Evolutionary conservation across 2,797 vertebrate genomes (phyloP).

Genomic region (Peromyscus aztecus): DNA sequence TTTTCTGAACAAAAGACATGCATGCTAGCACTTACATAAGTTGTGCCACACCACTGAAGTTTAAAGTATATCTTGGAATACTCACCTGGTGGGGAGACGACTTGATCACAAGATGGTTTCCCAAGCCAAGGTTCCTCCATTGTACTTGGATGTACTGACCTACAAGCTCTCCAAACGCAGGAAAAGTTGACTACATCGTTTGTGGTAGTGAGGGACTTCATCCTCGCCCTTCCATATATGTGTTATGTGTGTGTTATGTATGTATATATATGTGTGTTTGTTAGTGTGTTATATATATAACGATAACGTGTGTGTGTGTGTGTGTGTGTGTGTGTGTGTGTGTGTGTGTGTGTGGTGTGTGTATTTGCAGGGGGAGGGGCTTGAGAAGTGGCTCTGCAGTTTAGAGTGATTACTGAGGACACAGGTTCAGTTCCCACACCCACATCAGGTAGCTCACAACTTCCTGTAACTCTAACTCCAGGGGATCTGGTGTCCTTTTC

Average conservation of each 20-base stretch:
- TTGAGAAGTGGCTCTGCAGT: neutral
- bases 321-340: neutral
- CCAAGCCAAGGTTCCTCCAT: neutral
- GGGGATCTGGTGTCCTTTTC: neutral
- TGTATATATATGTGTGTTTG: too few relatives aligned
- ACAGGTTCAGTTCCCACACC: neutral
- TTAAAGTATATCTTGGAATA: neutral
- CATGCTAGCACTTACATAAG: neutral
- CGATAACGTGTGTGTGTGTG: neutral
- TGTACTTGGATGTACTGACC: neutral
- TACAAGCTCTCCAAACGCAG: neutral
- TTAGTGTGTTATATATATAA: too few relatives aligned
- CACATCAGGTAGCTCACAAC: neutral
- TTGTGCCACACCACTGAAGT: neutral
- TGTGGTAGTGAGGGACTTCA: neutral
- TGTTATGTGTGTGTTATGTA: too few relatives aligned
- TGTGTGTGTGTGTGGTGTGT: neutral
- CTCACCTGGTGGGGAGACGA: neutral
- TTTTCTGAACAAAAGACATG: neutral
- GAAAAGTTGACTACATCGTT: neutral
- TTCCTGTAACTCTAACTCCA: neutral
- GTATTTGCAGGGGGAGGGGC: neutral
- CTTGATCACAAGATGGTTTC: neutral
- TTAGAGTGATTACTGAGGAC: neutral
- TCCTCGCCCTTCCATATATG: neutral